Evolutionary conservation across 2,113 vertebrate genomes (phyloP), one percentile per base, ranked within the genome.

Genomic region (Anser cygnoides): DNA sequence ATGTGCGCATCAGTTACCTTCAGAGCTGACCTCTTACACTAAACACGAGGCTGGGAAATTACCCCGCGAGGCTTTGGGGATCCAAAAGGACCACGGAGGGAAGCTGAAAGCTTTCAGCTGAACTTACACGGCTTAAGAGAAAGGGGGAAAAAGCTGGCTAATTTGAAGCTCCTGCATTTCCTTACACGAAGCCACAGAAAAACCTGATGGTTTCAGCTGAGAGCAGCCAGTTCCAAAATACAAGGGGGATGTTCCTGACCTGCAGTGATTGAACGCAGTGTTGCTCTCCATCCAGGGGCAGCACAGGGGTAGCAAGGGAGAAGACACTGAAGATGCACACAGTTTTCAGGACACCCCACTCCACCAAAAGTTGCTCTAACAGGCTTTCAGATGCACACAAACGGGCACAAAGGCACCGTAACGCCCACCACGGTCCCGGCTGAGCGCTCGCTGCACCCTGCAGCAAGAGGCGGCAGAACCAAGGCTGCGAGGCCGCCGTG

Each of bases 401-500:
- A 25, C 44, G 5, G n/a, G 4, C 22, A 18, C 19, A 3, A 2
- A 1, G 1, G 26, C 54, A 74, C 13, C 23, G 23, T 3, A 10
- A 46, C 43, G 39, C 10, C 21, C 3, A 37, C 0, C 1, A 6
- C 1, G 13, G 71, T 8, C 39, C 39, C 79, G 33, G 49, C 55
- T 6, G 50, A 81, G 91, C 75, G 9, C 62, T 6, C 46, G 20
- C 46, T 20, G 9, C 46, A 11, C 46, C 46, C 19, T 46, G 46
- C 19, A 21, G 46, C 46, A 37, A 37, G 37, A 37, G 37, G 2
- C 1, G 33, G 57, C 41, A 37, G 22, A 33, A 63, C 19, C 52
- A 12, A 16, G 7, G 9, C 62, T 1, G 5, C 1, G 2, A 20
- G 1, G 28, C 75, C 39, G 67, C 72, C 26, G 1, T 1, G 17